Conservation (phyloP, 1,140 invertebrate species). For the Lepidurus couesii region DNA sequence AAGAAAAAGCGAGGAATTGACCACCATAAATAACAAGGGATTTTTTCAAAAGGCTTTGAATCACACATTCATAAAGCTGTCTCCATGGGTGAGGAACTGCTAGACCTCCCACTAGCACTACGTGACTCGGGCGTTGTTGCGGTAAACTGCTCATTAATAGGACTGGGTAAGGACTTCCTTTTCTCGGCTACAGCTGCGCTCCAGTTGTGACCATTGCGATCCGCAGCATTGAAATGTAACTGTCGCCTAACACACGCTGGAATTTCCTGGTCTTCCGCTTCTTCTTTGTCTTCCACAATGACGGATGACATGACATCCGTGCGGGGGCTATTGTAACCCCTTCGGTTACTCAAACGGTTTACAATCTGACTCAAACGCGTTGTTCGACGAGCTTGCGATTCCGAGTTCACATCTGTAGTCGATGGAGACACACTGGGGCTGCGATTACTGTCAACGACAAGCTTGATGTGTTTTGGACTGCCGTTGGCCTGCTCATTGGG, state of each 20-base stretch:
- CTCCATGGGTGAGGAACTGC: conserved; percentile 7
- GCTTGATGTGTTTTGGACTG: conserved; percentile 49
- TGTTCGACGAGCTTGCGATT: conserved; percentile 38
- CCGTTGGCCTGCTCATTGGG: conserved; percentile 46
- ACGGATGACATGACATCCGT: conserved; percentile 75
- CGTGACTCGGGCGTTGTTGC: background rate
- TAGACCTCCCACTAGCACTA: background rate
- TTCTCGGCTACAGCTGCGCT: conserved; percentile 3
- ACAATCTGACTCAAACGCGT: conserved; percentile 38
- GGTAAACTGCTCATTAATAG: background rate
- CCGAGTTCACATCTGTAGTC: conserved; percentile 44
- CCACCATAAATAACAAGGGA: too few species aligned
- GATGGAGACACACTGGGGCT: conserved; percentile 58
- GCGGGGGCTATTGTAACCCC: conserved; percentile 48
- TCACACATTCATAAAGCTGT: background rate
- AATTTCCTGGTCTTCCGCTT: conserved; percentile 51
- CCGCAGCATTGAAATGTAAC: background rate
- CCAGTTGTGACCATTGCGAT: background rate
- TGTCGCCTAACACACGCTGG: background rate
- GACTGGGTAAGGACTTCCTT: background rate
- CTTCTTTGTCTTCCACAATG: conserved; percentile 72
- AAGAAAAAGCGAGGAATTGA: too few species aligned
- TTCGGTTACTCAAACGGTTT: conserved; percentile 39
- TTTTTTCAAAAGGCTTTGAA: too few species aligned
- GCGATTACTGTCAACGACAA: conserved; percentile 50